A percentile compares a stretch with the other conserved stretches of the same genome.
These are phyloP conservation scores for Mya arenaria DNA, from an alignment of 1,140 invertebrate species.

Conservation along the genomic window DNA sequence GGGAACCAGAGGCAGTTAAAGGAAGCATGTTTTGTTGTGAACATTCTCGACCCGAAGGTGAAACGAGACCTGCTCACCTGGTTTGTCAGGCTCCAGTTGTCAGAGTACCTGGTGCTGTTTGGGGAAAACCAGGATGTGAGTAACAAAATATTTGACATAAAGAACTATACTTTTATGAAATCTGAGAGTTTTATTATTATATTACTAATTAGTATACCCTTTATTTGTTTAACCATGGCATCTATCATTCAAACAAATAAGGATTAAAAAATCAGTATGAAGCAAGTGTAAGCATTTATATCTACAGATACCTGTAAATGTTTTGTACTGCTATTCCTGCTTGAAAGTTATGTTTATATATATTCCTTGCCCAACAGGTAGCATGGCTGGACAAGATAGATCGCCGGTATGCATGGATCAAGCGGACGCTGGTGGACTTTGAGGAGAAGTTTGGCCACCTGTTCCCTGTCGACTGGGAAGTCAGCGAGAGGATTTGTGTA, in stretches of 20 bases:
- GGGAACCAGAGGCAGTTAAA: constrained; percentile 86
- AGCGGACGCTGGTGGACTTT: constrained; percentile 96
- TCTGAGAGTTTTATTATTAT: too few species aligned
- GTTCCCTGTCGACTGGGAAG: constrained; percentile 96
- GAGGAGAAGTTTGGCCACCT: constrained; percentile 95
- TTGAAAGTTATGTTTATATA: too few species aligned
- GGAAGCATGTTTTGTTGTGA: constrained; percentile 96
- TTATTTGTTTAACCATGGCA: too few species aligned
- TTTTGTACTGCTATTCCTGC: too few species aligned
- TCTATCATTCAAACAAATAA: too few species aligned
- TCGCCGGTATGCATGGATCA: constrained; percentile 97
- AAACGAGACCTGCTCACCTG: constrained; percentile 94
- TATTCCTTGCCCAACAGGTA: too few species aligned
- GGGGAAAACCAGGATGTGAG: constrained; percentile 94
- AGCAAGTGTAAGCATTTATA: too few species aligned
- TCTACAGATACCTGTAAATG: too few species aligned
- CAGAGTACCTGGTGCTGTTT: constrained; percentile 97
- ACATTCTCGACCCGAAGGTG: constrained; percentile 94
- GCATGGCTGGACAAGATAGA: constrained; percentile 99
- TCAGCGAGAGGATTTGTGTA: constrained; percentile 95
- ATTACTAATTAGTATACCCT: too few species aligned
- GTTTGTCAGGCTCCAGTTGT: constrained; percentile 94
- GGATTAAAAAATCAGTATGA: too few species aligned
- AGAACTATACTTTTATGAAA: too few species aligned
- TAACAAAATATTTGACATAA: too few species aligned